Evolutionary conservation across 2,888 invertebrate genomes (phyloP).

Genomic region (Epiperipatus broadwayi): DNA sequence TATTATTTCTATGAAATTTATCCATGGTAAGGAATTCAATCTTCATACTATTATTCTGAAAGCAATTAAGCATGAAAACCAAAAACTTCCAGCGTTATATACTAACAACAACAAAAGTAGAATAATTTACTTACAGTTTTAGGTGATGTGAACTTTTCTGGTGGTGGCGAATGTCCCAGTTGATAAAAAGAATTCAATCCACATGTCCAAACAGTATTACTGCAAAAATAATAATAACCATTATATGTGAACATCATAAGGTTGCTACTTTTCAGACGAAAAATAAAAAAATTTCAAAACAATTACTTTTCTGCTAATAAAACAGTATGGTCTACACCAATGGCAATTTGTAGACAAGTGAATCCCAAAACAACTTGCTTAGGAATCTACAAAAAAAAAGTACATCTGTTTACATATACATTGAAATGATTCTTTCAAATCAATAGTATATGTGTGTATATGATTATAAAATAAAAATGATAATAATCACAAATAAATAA

Average conservation of each 20-base stretch:
- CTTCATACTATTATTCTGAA: no score
- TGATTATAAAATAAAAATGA: no score
- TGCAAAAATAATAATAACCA: neutral
- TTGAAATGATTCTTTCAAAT: no score
- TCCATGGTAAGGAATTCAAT: no score
- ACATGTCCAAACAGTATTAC: conserved; percentile 34
- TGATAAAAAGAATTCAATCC: conserved; percentile 46
- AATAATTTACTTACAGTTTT: no score
- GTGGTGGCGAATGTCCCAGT: conserved; percentile 38
- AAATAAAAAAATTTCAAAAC: neutral
- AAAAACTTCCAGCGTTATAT: neutral
- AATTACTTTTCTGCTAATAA: conserved; percentile 38
- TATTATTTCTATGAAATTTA: no score
- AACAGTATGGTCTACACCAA: conserved; percentile 47
- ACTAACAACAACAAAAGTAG: neutral
- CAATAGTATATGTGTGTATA: no score
- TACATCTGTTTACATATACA: no score
- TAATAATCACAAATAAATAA: no score
- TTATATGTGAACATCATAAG: neutral
- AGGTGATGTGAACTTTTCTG: conserved; percentile 33
- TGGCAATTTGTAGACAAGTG: conserved; percentile 33
- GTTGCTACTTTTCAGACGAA: neutral
- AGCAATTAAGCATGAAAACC: no score
- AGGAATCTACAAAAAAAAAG: no score
- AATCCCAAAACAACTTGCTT: no score